These are phyloP conservation scores for Talpa occidentalis DNA, from an alignment of 2,113 vertebrate species.

Conservation along the genomic window DNA sequence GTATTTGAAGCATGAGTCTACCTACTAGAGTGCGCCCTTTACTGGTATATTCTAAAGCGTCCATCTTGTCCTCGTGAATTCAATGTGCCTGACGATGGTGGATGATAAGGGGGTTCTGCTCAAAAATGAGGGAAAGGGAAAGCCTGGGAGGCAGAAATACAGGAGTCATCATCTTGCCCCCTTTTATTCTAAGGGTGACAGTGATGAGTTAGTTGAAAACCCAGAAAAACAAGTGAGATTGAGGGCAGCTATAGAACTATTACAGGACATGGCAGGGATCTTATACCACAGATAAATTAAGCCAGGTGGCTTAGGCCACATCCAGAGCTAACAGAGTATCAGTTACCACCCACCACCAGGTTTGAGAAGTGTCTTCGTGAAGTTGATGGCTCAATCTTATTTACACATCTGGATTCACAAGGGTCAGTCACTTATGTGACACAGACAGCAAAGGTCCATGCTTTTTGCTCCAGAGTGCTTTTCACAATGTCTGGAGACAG, in stretches of 20 bases:
- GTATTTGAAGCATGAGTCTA: neutral
- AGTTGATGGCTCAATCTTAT: slow-evolving; percentile 15
- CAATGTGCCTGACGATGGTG: neutral
- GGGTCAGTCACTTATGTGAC: neutral
- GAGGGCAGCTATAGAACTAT: neutral
- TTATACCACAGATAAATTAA: neutral
- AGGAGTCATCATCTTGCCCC: neutral
- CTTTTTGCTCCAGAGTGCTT: neutral
- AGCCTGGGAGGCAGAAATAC: neutral
- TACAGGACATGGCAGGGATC: neutral
- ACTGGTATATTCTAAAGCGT: neutral
- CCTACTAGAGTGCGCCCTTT: neutral
- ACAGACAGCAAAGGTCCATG: neutral
- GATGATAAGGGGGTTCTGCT: slow-evolving; percentile 2
- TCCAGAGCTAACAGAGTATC: neutral
- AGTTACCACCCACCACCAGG: neutral
- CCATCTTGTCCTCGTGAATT: neutral
- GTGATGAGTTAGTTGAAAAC: neutral
- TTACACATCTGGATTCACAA: neutral
- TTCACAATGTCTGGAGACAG: neutral
- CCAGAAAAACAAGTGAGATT: neutral
- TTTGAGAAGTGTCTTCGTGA: slow-evolving; percentile 5
- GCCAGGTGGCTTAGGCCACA: neutral
- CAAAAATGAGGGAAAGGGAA: neutral
- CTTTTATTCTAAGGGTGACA: neutral